Evolutionary conservation across 2,888 invertebrate genomes (phyloP), one percentile per base, ranked within the genome.

Genomic region (Acleris emargana): DNA sequence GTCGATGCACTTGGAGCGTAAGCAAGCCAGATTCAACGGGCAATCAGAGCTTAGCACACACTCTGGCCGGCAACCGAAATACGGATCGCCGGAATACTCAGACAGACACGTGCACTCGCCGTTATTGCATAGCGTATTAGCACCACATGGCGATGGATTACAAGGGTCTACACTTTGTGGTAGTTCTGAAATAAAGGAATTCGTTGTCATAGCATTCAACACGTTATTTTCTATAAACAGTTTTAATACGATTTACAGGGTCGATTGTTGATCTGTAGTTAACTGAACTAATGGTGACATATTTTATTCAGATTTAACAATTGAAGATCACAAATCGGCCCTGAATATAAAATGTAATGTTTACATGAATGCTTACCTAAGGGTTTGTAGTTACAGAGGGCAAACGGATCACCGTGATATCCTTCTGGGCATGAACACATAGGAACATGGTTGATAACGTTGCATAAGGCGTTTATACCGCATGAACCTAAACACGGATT

Each of bases 21-120:
- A 89, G 78, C 98, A 98, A 18, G 97, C 95, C 79, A 94, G 95
- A 78, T 96, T 95, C 58, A 94, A 88, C 1, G 96, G 91, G 85
- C 97, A 98, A 77, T 97, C 97, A 0, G 95, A 94, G 80, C 96
- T 97, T 1, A 96, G 84, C 1, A 96, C 94, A 84, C 97, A 97
- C 86, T 97, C 97, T 0, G 97, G 97, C 72, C 96, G 94, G 81
- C 97, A 97, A 50, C 95, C 95, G 67, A 94, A 93, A 74, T 94
- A 94, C 0, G 97, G 97, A 88, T 97, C 96, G 32, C 97, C 97
- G 68, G 95, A 94, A 79, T 96, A 97, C 78, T 96, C 96, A 1
- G 95, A 93, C 62, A 95, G 85, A 81, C 97, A 97, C 59, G 94
- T 94, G 80, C 97, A 97, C 59, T 94, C 91, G 1, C 97, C 96